Evolutionary conservation across 30 jellyfish, hydroid and myxozoan species (phyloP), one percentile per base, ranked within the genome.

Genomic region (Phacellophora camtschatica): DNA sequence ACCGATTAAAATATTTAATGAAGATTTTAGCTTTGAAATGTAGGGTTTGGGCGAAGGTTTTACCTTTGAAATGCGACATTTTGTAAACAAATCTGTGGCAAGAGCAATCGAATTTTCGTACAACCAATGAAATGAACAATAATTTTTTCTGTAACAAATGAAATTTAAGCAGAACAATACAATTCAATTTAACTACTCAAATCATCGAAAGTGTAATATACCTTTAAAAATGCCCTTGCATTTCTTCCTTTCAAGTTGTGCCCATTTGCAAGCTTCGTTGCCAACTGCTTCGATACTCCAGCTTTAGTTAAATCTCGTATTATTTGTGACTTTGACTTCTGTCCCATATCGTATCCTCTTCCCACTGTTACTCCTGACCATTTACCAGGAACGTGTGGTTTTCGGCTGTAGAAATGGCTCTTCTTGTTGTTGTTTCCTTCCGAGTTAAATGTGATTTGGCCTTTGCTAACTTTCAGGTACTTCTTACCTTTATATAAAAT

Each of bases 311-410:
- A 77, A 51, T 85, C 96, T 4, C 16, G 48, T 18, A 64, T 54
- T 24, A 75, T 56, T 35, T 74, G 89, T 69, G 37, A 28, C 65
- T 66, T 68, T 33, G 83, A 12, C 58, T 85, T 85, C 80, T 29
- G 67, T 2, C 81, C 81, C 96, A 85, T 62, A 48, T 85, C 96
- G 37, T 85, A 85, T 5, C 96, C 96, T 29, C 96, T 51, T 25
- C 96, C 96, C 15, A 85, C 9, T 15, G 96, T 85, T n/a, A 85
- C 74, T 45, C 96, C 96, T 1, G 96, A 85, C 79, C 82, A 62
- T 32, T 18, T 46, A 7, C 79, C 66, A 24, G 96, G 96, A 34
- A 85, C 96, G 56, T 74, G 90, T 0, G 88, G 77, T 50, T 74
- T 75, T 23, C 96, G 54, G 57, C 96, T 85, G 68, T 46, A 85